phyloP scores from a whole-genome alignment of 64 coral and sea anemone genomes.

The Montipora foliosa region DNA sequence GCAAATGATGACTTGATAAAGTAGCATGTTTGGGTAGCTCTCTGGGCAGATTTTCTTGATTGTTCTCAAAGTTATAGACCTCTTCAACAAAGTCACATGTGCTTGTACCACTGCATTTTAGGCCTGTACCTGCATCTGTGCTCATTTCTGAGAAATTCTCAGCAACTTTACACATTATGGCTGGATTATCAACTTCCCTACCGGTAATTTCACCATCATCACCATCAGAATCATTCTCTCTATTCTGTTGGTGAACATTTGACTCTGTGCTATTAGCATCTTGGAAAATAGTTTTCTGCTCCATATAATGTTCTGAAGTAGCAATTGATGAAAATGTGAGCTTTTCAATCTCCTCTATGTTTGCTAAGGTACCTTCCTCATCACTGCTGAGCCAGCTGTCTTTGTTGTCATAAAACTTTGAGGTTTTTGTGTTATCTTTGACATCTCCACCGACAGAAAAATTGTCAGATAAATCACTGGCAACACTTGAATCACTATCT shows the following conservation, averaged over 20 bases:
- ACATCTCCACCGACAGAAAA: conserved; percentile 42
- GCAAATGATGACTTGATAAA: conserved; percentile 47
- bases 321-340: neutral
- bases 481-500: conserved; percentile 2
- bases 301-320: neutral
- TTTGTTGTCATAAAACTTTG: conserved; percentile 55
- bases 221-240: neutral
- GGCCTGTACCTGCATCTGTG: neutral
- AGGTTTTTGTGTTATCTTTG: conserved; percentile 45
- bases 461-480: conserved; percentile 43
- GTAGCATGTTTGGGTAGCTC: conserved; percentile 3
- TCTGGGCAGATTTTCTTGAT: conserved; percentile 18
- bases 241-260: neutral
- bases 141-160: neutral
- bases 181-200: neutral
- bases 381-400: conserved; percentile 89
- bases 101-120: neutral
- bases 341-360: neutral
- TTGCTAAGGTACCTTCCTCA: conserved; percentile 40
- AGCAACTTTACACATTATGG: neutral
- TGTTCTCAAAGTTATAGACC: neutral
- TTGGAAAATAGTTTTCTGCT: no score
- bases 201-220: neutral
- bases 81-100: neutral
- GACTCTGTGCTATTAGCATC: neutral